Evolutionary conservation across 1,140 invertebrate species (phyloP).

Genomic region (Achroia grisella): DNA sequence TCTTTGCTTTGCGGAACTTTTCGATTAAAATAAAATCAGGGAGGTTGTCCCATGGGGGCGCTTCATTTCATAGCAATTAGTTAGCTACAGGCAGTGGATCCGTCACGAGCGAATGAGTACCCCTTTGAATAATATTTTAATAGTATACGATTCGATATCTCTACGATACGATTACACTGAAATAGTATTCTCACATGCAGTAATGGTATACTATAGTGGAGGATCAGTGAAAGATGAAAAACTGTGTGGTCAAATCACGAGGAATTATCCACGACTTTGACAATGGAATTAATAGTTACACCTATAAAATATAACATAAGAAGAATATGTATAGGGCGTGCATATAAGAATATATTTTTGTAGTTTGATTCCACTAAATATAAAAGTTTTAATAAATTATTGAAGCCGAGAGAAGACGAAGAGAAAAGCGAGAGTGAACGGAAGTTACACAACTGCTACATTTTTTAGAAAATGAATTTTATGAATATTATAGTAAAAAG

Average conservation of each 20-base stretch:
- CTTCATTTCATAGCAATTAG: conserved; percentile 70
- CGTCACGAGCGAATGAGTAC: conserved; percentile 64
- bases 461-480: no score
- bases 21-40: conserved; percentile 62
- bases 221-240: neutral
- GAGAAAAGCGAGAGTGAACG: no score
- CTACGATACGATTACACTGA: neutral
- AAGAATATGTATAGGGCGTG: no score
- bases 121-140: conserved; percentile 37
- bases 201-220: neutral
- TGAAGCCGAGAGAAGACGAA: no score
- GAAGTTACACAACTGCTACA: no score
- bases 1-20: conserved; percentile 31
- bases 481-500: no score
- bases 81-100: conserved; percentile 57
- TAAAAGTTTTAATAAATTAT: no score
- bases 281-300: neutral
- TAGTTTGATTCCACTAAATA: no score
- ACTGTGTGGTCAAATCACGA: neutral
- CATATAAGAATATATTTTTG: no score
- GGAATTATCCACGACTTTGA: neutral
- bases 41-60: conserved; percentile 43
- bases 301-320: no score
- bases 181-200: neutral
- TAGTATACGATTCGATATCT: conserved; percentile 10